These are phyloP conservation scores for Aphodius granarius DNA, from an alignment of 2,888 invertebrate genomes.

Conservation along the genomic window DNA sequence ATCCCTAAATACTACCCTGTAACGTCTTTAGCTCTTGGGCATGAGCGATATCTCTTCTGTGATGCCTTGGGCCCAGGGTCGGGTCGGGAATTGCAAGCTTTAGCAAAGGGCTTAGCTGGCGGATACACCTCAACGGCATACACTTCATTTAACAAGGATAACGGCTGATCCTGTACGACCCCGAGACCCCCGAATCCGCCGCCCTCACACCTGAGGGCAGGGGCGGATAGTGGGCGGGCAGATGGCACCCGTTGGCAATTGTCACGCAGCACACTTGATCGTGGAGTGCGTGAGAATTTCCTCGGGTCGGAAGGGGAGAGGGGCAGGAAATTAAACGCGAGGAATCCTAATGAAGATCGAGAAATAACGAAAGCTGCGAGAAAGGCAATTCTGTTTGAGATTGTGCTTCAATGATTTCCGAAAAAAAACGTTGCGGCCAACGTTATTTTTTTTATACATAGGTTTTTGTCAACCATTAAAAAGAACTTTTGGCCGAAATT, in stretches of 20 bases:
- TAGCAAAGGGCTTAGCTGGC: conserved; percentile 51
- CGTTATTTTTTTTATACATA: too few relatives aligned
- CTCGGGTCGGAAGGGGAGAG: conserved; percentile 24
- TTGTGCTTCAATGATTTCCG: too few relatives aligned
- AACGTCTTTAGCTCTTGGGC: conserved; percentile 44
- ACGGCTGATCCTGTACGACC: conserved; percentile 53
- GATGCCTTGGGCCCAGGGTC: conserved; percentile 39
- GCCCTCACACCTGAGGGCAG: neutral
- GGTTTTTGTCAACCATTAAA: too few relatives aligned
- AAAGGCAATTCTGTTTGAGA: too few relatives aligned
- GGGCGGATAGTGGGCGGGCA: neutral
- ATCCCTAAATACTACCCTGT: conserved; percentile 35
- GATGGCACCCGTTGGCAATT: conserved; percentile 33
- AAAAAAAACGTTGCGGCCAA: too few relatives aligned
- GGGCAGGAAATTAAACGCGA: neutral
- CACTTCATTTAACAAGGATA: conserved; percentile 56
- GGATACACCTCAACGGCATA: conserved; percentile 51
- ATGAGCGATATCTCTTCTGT: conserved; percentile 50
- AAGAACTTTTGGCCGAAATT: too few relatives aligned
- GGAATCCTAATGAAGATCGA: neutral
- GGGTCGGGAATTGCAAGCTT: conserved; percentile 51
- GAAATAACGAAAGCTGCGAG: neutral
- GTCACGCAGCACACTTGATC: conserved; percentile 46
- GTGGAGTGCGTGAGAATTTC: conserved; percentile 52
- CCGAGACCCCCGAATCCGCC: conserved; percentile 54